Conservation (phyloP, 2,888 invertebrate species). For the Rhopalosiphum nymphaeae region DNA sequence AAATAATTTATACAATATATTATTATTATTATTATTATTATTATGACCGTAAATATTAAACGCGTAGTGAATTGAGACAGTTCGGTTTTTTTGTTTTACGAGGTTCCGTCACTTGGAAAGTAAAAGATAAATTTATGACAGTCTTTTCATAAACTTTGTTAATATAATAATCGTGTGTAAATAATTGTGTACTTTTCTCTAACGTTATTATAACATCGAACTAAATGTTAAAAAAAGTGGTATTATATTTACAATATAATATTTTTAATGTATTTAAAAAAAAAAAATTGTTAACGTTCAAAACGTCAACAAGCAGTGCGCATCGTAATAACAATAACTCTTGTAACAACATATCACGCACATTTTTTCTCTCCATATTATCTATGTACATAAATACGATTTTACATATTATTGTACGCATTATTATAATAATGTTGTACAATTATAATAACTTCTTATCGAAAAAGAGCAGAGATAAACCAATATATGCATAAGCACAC, state of each 20-base stretch:
- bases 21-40: not conserved
- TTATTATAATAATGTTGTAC: slow-evolving; percentile 10
- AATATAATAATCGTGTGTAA: not conserved
- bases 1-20: not conserved
- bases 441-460: slow-evolving; percentile 11
- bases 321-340: slow-evolving; percentile 15
- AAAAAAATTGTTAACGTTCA: not conserved
- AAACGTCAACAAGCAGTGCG: slow-evolving; percentile 27
- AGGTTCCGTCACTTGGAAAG: not conserved
- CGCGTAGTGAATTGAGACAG: not conserved
- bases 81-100: not conserved
- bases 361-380: slow-evolving; percentile 18
- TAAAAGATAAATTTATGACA: not conserved
- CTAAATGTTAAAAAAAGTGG: not conserved
- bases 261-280: slow-evolving; percentile 10
- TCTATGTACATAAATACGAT: not conserved
- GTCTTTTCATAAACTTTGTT: not conserved
- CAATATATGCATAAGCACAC: not conserved
- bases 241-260: not conserved
- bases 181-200: not conserved
- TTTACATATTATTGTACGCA: not conserved
- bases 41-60: not conserved
- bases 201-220: not conserved
- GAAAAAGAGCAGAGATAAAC: slow-evolving; percentile 1
- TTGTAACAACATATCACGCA: slow-evolving; percentile 12